Percentiles rank a stretch among this genome's conserved stretches.
Evolutionary conservation across 1,140 invertebrate genomes (phyloP).

Genomic region (Globodera ellingtonae): DNA sequence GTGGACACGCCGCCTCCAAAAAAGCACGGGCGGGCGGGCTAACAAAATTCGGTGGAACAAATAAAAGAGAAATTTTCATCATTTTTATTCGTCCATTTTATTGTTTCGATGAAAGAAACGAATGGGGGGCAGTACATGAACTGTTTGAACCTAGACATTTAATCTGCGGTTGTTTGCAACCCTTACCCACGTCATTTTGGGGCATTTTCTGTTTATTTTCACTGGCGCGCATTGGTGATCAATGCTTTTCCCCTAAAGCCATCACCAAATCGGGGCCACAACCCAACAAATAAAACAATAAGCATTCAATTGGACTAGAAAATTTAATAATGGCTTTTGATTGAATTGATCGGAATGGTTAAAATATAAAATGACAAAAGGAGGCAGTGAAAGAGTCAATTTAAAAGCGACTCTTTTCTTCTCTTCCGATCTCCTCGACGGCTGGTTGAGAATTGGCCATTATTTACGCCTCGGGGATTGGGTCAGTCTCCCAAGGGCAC

Average conservation of each 20-base stretch:
- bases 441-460: neutral
- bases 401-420: neutral
- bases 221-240: neutral
- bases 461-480: neutral
- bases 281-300: too few species aligned
- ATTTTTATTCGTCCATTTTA: conserved; percentile 1
- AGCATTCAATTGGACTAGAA: too few species aligned
- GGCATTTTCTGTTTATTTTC: neutral
- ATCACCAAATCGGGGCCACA: too few species aligned
- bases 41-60: neutral
- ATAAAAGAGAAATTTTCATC: neutral
- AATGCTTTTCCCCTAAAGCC: neutral
- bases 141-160: neutral
- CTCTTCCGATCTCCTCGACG: neutral
- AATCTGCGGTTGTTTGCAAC: too few species aligned
- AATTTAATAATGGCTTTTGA: neutral
- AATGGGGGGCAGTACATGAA: neutral
- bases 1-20: neutral
- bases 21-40: neutral
- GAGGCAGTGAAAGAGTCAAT: neutral
- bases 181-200: neutral
- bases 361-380: neutral
- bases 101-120: neutral
- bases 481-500: conserved; percentile 2
- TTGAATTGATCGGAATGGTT: neutral